phyloP scores from a whole-genome alignment of 2,113 vertebrate species.

The Hyla sarda region DNA sequence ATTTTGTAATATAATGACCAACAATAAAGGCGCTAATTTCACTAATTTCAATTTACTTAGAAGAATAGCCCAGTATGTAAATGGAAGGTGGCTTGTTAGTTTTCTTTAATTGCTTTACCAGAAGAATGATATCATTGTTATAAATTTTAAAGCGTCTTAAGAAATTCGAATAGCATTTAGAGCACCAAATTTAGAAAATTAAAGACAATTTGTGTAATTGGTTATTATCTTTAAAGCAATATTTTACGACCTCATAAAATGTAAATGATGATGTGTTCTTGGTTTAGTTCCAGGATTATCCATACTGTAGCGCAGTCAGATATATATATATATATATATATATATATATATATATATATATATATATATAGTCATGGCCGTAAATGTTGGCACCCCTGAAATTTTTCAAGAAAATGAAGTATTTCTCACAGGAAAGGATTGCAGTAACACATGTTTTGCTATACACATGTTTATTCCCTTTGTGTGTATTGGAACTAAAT shows the following conservation, averaged over 20 bases:
- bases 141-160: slow-evolving; percentile 61
- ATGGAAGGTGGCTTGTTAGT: slow-evolving; percentile 65
- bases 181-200: slow-evolving; percentile 62
- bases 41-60: slow-evolving; percentile 76
- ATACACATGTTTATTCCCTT: no score
- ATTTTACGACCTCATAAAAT: slow-evolving; percentile 57
- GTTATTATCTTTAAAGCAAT: slow-evolving; percentile 52
- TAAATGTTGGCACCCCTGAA: no score
- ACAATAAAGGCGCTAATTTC: slow-evolving; percentile 75
- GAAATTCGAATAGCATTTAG: slow-evolving; percentile 61
- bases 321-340: no score
- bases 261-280: slow-evolving; percentile 50
- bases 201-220: slow-evolving; percentile 57
- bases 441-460: no score
- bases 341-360: no score
- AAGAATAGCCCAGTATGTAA: slow-evolving; percentile 54
- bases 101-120: slow-evolving; percentile 64
- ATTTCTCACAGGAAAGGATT: no score
- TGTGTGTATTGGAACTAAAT: no score
- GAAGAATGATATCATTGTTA: slow-evolving; percentile 60
- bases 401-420: no score
- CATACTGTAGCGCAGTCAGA: slow-evolving; percentile 20
- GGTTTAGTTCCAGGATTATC: slow-evolving; percentile 54
- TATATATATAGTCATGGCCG: no score
- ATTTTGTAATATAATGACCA: slow-evolving; percentile 72